Evolutionary conservation across 2,888 invertebrate genomes (phyloP).

Genomic region (Sphaerolaimus hirsutus): DNA sequence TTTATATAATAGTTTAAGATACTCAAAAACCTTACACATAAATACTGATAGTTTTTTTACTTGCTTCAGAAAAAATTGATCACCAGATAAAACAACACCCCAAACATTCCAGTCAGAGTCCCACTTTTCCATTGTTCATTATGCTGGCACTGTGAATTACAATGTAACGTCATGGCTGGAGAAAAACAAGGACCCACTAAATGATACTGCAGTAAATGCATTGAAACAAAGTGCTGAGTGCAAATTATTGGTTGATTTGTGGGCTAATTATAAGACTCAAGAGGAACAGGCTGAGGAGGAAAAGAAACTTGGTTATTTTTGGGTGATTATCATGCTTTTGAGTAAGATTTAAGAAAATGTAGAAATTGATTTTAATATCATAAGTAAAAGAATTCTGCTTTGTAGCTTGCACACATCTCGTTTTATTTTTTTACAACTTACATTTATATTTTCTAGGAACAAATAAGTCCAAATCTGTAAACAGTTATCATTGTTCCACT

Average conservation of each 20-base stretch:
- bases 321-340: too few relatives aligned
- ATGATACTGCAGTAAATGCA: conserved; percentile 30
- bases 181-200: conserved; percentile 35
- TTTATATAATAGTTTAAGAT: too few relatives aligned
- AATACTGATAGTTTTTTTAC: too few relatives aligned
- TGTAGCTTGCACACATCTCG: neutral
- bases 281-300: conserved; percentile 12
- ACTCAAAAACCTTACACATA: too few relatives aligned
- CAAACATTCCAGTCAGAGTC: conserved; percentile 29
- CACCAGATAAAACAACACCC: too few relatives aligned
- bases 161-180: conserved; percentile 31
- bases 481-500: too few relatives aligned
- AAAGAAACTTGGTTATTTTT: too few relatives aligned
- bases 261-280: conserved; percentile 23
- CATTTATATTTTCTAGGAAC: neutral
- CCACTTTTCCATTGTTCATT: conserved; percentile 33
- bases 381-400: neutral
- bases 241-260: conserved; percentile 9
- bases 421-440: neutral
- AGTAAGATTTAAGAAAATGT: too few relatives aligned
- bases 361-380: neutral
- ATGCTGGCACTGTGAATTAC: conserved; percentile 34
- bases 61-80: too few relatives aligned
- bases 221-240: conserved; percentile 18
- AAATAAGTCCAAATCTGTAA: neutral